phyloP scores from a whole-genome alignment of 2,888 invertebrate genomes.

The Nasonovia ribisnigri region DNA sequence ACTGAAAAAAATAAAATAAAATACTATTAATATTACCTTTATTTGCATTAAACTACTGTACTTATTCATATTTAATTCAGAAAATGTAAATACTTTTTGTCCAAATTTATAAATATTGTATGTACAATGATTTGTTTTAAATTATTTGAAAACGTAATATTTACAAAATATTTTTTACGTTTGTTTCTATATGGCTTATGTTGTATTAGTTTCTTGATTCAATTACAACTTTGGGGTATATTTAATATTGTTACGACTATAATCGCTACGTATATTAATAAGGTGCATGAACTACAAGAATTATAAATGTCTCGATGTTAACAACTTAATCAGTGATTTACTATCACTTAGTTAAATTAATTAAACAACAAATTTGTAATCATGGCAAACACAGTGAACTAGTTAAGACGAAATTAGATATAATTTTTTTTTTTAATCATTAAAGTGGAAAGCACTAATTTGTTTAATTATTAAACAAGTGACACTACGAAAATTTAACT shows the following conservation, averaged over 20 bases:
- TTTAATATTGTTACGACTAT: background rate
- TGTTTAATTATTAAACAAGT: background rate
- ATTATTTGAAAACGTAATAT: background rate
- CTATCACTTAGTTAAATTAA: conserved; percentile 43
- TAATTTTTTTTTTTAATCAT: background rate
- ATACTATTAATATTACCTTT: background rate
- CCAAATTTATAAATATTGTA: background rate
- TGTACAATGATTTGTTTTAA: background rate
- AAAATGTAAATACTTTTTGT: background rate
- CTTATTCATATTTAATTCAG: background rate
- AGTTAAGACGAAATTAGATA: background rate
- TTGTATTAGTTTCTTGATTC: background rate
- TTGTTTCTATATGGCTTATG: background rate
- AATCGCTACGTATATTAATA: background rate
- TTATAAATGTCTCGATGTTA: background rate
- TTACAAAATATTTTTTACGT: background rate
- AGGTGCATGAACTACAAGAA: background rate
- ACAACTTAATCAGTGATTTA: conserved; percentile 36
- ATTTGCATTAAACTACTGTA: background rate
- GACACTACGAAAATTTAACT: background rate
- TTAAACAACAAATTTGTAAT: conserved; percentile 14
- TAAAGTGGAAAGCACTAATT: conserved; percentile 22
- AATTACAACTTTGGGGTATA: background rate
- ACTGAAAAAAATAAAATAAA: background rate
- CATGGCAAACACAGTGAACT: background rate